phyloP scores from a whole-genome alignment of 2,113 vertebrate species.

The Melanocharis versteri region DNA sequence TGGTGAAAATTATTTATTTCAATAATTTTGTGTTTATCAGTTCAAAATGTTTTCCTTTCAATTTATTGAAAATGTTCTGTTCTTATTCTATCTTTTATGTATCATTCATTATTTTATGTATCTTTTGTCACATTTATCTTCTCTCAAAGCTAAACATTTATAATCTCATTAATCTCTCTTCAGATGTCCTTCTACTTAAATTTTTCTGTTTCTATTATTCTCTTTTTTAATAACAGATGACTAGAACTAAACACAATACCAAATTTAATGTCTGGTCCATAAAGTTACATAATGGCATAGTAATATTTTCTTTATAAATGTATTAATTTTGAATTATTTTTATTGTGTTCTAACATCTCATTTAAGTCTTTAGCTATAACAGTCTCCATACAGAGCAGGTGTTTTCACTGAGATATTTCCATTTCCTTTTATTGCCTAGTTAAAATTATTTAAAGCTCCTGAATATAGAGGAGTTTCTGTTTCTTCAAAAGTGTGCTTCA shows the following conservation, averaged over 20 bases:
- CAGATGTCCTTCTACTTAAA: background rate
- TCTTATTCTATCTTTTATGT: background rate
- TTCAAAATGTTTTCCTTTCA: background rate
- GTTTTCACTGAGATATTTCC: background rate
- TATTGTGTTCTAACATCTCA: background rate
- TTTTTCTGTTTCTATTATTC: background rate
- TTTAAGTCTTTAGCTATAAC: background rate
- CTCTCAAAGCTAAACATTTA: background rate
- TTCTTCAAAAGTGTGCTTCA: background rate
- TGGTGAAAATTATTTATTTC: background rate
- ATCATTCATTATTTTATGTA: background rate
- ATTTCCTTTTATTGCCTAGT: background rate
- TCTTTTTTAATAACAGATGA: background rate
- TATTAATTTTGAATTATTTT: background rate
- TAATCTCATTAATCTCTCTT: background rate
- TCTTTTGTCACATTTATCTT: background rate
- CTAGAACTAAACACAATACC: background rate
- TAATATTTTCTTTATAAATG: background rate
- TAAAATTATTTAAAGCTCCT: slow-evolving; percentile 14
- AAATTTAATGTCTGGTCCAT: background rate
- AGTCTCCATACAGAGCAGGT: background rate
- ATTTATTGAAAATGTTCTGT: background rate
- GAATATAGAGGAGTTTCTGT: background rate
- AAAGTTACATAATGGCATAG: background rate
- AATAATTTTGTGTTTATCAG: background rate